Evolutionary conservation across 2,888 invertebrate species (phyloP).

Genomic region (Hofmannophila pseudospretella): DNA sequence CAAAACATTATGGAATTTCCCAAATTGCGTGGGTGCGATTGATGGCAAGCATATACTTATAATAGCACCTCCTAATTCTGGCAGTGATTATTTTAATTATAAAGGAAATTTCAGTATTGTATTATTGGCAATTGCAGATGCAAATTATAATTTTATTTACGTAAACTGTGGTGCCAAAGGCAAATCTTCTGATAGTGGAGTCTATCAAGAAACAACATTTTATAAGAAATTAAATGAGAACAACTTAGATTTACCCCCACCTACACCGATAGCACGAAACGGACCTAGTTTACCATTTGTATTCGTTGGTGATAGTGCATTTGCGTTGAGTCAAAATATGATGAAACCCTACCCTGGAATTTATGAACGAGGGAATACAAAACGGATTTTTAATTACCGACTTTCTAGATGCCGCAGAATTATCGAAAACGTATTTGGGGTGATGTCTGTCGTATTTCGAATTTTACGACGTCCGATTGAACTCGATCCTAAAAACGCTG

Average conservation of each 20-base stretch:
- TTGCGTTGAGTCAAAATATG: slow-evolving; percentile 15
- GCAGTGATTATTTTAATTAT: slow-evolving; percentile 1
- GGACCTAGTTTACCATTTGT: slow-evolving; percentile 15
- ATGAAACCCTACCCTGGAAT: slow-evolving; percentile 18
- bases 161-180: slow-evolving; percentile 8
- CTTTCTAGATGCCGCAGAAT: slow-evolving; percentile 16
- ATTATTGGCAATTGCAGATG: slow-evolving; percentile 7
- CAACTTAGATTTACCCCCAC: slow-evolving; percentile 5
- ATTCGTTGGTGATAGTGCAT: slow-evolving; percentile 17
- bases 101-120: slow-evolving; percentile 2
- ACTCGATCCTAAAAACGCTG: too few relatives aligned
- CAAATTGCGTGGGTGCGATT: slow-evolving; percentile 19
- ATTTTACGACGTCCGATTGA: slow-evolving; percentile 19
- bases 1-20: slow-evolving; percentile 16
- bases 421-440: slow-evolving; percentile 20
- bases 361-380: slow-evolving; percentile 9
- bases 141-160: slow-evolving; percentile 7
- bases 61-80: slow-evolving; percentile 17
- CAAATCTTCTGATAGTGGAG: slow-evolving; percentile 8
- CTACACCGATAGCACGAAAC: slow-evolving; percentile 11
- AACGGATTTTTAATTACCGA: slow-evolving; percentile 20
- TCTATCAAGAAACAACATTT: too few relatives aligned
- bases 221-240: too few relatives aligned
- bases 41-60: slow-evolving; percentile 29
- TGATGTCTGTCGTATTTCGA: slow-evolving; percentile 13